Base-by-base conservation (phyloP, 2,113 vertebrate genomes). In the Ceuthmochares aereus region DNA sequence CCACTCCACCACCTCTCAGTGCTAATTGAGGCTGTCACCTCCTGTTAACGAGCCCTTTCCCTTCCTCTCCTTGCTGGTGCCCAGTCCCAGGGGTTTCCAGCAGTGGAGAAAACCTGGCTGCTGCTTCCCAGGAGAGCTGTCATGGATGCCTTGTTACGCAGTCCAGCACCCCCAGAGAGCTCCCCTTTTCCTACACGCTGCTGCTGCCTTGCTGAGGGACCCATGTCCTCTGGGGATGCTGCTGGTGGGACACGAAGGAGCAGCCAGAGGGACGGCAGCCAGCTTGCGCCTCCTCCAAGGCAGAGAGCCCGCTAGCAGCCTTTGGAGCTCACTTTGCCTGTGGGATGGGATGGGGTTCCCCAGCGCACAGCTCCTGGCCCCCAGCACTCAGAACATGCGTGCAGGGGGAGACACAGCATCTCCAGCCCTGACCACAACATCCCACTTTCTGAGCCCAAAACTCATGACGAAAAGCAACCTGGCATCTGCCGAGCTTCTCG, bases 201-300 rank as follows among this genome's bases (percentile, higher is more conserved):
- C 32, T 0, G 4, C 73, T 74, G 82, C 80, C 45, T 3, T 77
- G 82, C 55, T 1, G 2, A 55, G 94, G 95, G 94, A 92, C 54
- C 52, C 5, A 1, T 3, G 0, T 34, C 91, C 95, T 91, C 95
- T 42, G 7, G 90, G 91, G 96, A 93, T 63, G 56, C 32, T 40
- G 47, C 79, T 42, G 40, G 85, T 96, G 95, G 85, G 91, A 95
- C 36, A 25, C 96, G 88, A 97, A 97, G 92, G 81, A 87, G 86
- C 63, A 78, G 43, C 89, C 14, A 0, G 19, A 74, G 96, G 95
- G 94, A 96, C 9, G 22, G 74, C 76, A 59, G 76, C 73, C 8
- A 10, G 10, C 68, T 91, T 19, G 5, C 4, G 12, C 87, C 86
- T 94, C 95, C 73, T 70, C 12, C 4, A 66, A 52, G 79, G 68